Conservation (phyloP, 2,113 vertebrate species). For the Cyphomyrus discorhynchus region DNA sequence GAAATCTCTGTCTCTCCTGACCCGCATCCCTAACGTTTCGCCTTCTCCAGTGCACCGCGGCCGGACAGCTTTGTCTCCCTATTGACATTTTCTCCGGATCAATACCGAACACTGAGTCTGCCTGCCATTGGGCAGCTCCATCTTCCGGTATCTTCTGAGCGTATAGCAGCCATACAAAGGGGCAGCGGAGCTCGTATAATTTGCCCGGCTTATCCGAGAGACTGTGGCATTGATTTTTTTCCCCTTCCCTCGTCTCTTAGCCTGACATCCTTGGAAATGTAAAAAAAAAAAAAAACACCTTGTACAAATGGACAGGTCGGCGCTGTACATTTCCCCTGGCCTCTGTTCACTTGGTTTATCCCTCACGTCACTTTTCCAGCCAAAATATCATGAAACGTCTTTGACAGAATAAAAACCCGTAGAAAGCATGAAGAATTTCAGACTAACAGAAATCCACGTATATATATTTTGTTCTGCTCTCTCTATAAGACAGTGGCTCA, state of each 20-base stretch:
- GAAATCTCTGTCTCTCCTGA: slow-evolving; percentile 31
- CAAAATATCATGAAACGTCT: not conserved
- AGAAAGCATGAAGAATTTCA: not conserved
- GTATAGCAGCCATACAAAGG: slow-evolving; percentile 83
- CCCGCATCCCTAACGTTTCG: slow-evolving; percentile 42
- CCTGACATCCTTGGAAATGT: slow-evolving; percentile 74
- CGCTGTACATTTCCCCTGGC: slow-evolving; percentile 63
- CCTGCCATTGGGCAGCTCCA: slow-evolving; percentile 70
- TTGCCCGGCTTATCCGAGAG: slow-evolving; percentile 74
- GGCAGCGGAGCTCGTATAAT: slow-evolving; percentile 80
- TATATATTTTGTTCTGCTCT: not conserved
- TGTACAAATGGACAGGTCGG: slow-evolving; percentile 73
- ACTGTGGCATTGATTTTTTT: slow-evolving; percentile 83
- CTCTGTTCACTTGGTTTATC: slow-evolving; percentile 66
- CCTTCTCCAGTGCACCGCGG: not conserved
- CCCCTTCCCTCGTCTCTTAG: slow-evolving; percentile 60
- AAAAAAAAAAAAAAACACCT: slow-evolving; percentile 64
- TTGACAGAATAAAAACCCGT: not conserved
- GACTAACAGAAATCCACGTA: not conserved
- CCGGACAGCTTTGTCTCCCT: not conserved
- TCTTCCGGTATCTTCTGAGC: slow-evolving; percentile 73
- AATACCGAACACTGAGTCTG: slow-evolving; percentile 79
- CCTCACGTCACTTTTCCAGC: slow-evolving; percentile 51
- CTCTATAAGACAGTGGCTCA: not conserved
- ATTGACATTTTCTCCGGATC: slow-evolving; percentile 72